Evolutionary conservation across 1,140 invertebrate genomes (phyloP).

Genomic region (Papilio machaon): DNA sequence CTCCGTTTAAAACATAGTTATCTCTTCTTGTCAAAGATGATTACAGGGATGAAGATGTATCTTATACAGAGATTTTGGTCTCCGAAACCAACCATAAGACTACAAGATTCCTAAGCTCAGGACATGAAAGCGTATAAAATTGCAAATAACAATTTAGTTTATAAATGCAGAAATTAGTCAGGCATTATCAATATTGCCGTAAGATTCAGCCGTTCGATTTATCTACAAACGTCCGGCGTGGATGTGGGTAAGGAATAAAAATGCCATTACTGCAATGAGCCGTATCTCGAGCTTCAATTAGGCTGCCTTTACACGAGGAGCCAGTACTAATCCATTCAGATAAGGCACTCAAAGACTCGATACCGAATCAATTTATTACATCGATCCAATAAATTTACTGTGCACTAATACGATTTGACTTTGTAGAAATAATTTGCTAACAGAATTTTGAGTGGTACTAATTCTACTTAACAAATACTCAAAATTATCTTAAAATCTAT

Average conservation of each 20-base stretch:
- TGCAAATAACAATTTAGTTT: constrained; percentile 3
- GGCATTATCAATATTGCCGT: neutral
- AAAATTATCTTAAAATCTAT: neutral
- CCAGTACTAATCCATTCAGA: constrained; percentile 57
- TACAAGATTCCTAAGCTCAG: neutral
- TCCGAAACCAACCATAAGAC: neutral
- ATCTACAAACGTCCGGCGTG: constrained; percentile 29
- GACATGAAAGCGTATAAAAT: neutral
- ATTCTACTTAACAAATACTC: neutral
- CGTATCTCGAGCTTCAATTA: constrained; percentile 66
- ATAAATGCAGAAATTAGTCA: constrained; percentile 11
- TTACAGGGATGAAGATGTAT: too few relatives aligned
- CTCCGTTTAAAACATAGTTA: too few relatives aligned
- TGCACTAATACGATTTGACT: neutral
- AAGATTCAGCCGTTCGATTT: constrained; percentile 24
- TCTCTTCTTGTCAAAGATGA: too few relatives aligned
- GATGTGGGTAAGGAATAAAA: constrained; percentile 54
- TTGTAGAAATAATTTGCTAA: neutral
- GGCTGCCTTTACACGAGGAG: constrained; percentile 49
- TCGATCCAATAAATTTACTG: constrained; percentile 12
- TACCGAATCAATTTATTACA: constrained; percentile 27
- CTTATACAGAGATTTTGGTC: too few relatives aligned
- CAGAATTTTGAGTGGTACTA: neutral
- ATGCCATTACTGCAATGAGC: constrained; percentile 62
- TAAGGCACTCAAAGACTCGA: constrained; percentile 51